Conservation (phyloP, 1,140 invertebrate species). For the Drosophila sturtevanti region DNA sequence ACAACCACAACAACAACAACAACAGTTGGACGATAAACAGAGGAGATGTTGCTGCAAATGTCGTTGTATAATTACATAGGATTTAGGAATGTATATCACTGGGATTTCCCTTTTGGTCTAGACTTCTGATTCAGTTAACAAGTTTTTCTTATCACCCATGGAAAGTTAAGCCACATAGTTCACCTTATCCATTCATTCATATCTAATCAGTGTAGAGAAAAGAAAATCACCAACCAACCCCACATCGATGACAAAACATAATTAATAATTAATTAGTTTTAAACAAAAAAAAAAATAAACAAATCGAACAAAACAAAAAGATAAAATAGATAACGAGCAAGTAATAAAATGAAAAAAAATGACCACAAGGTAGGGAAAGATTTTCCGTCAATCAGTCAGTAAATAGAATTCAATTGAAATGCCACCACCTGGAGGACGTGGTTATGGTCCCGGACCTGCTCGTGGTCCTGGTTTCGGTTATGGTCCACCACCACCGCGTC, state of each 20-base stretch:
- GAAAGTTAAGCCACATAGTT: slow-evolving; percentile 17
- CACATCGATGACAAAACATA: slow-evolving; percentile 32
- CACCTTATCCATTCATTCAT: slow-evolving; percentile 32
- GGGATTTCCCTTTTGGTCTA: slow-evolving; percentile 33
- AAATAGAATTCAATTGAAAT: slow-evolving; percentile 43
- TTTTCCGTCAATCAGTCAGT: slow-evolving; percentile 47
- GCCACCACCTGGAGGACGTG: slow-evolving; percentile 64
- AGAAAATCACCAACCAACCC: slow-evolving; percentile 52
- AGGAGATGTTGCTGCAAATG: slow-evolving; percentile 32
- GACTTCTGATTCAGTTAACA: slow-evolving; percentile 31
- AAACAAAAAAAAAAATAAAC: slow-evolving; percentile 32
- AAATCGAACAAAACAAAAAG: background rate
- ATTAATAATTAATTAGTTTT: slow-evolving; percentile 73
- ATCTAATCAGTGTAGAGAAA: slow-evolving; percentile 58
- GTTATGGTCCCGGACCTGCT: slow-evolving; percentile 51
- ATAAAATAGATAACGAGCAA: slow-evolving; percentile 21
- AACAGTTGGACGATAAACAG: slow-evolving; percentile 14
- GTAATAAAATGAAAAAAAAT: background rate
- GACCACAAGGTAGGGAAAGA: slow-evolving; percentile 37
- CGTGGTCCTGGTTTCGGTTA: slow-evolving; percentile 47
- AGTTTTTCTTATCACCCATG: slow-evolving; percentile 31
- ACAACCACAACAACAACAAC: background rate
- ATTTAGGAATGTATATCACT: too few relatives aligned
- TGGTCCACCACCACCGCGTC: slow-evolving; percentile 48
- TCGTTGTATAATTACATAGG: slow-evolving; percentile 41